Evolutionary conservation across 2,113 vertebrate species (phyloP).

Genomic region (Camelus dromedarius): DNA sequence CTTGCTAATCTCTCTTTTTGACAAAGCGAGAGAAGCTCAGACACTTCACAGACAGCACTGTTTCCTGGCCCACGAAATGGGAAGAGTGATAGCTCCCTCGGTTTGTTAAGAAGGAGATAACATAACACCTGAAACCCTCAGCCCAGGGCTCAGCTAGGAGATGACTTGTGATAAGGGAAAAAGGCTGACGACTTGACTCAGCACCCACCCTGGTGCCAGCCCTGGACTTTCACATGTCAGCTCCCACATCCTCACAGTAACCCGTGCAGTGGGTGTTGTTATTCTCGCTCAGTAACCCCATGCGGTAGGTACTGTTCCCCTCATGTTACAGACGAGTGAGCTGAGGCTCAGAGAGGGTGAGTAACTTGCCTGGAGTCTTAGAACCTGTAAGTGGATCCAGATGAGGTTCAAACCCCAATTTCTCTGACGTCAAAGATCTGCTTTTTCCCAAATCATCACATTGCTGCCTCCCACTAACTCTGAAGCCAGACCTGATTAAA

Average conservation of each 20-base stretch:
- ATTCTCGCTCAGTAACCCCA: background rate
- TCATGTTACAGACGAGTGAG: background rate
- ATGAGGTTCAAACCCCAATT: background rate
- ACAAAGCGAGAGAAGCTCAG: background rate
- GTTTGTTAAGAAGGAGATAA: slow-evolving; percentile 6
- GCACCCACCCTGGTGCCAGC: background rate
- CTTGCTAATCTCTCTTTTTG: background rate
- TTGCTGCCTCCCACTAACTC: background rate
- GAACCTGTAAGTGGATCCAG: background rate
- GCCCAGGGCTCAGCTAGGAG: background rate
- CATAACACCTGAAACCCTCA: background rate
- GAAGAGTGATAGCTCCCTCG: background rate
- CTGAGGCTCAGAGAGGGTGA: background rate
- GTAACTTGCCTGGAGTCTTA: background rate
- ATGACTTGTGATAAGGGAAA: background rate
- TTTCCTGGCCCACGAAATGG: background rate
- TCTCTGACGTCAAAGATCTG: background rate
- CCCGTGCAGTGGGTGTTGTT: background rate
- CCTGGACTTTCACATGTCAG: background rate
- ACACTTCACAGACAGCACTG: background rate
- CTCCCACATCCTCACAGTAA: background rate
- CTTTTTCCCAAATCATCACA: background rate
- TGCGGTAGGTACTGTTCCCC: background rate
- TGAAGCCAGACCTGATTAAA: background rate
- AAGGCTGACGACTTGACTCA: background rate